phyloP scores from a whole-genome alignment of 2,797 vertebrate genomes.

The Carcharodon carcharias region DNA sequence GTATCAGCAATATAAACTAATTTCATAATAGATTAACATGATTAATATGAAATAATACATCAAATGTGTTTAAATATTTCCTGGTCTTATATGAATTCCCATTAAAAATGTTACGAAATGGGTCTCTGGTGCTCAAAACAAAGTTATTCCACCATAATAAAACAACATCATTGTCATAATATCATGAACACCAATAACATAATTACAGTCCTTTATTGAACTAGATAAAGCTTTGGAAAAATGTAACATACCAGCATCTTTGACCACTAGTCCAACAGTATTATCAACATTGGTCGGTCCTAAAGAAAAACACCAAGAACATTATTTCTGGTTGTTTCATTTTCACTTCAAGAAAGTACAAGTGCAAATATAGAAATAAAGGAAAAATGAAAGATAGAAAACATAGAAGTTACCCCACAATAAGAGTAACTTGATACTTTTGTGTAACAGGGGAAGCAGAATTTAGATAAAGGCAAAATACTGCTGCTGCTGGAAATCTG shows the following conservation, averaged over 20 bases:
- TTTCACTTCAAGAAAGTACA: not conserved
- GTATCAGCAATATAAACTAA: not conserved
- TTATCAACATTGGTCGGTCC: slow-evolving; percentile 79
- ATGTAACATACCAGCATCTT: slow-evolving; percentile 79
- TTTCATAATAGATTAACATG: not conserved
- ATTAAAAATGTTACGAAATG: not conserved
- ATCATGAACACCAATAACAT: not conserved
- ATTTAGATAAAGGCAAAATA: not conserved
- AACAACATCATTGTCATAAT: not conserved
- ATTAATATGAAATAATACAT: not conserved
- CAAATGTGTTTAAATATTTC: not conserved
- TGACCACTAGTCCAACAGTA: slow-evolving; percentile 77
- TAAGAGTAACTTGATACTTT: not conserved
- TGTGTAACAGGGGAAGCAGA: not conserved
- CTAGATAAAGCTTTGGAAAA: not conserved
- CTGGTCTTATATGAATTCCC: not conserved
- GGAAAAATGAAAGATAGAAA: not conserved
- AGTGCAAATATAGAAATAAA: not conserved
- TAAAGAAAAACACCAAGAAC: slow-evolving; percentile 49
- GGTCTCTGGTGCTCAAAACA: not conserved
- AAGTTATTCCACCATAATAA: not conserved
- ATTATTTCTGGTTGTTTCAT: not conserved
- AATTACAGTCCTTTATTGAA: not conserved
- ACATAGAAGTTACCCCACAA: not conserved
- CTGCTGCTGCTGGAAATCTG: too few species aligned